Base-by-base conservation (phyloP, 2,888 invertebrate genomes). In the Octonoba sinensis region DNA sequence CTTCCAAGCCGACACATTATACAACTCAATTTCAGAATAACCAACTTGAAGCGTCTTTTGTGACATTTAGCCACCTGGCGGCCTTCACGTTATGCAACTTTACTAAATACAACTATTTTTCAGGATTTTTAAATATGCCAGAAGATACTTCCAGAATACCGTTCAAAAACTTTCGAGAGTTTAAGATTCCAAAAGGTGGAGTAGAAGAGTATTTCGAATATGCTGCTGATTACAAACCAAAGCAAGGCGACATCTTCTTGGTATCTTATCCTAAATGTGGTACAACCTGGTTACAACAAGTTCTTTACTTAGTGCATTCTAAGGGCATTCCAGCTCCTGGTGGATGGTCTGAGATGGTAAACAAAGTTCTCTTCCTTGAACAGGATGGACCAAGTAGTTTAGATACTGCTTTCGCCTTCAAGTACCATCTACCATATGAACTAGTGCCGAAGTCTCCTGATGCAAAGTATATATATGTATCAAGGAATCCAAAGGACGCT, bases 401-500 rank as follows among this genome's bases (percentile, higher is more conserved):
- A 6, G 2, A 44, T 11, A 44, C 20, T 11, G 15, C n/a, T 15
- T 11, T 66, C 1, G 71, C 82, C 20, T 56, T 85, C 46, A 84
- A 85, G 77, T 87, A 86, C 6, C 88, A 88, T 74, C 85, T 88
- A 0, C 87, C 87, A 0, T 83, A 81, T 36, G n/a, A 67, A 8
- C 57, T 84, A 47, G 59, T 84, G 69, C 83, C 85, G 1, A 60
- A 70, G 8, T 62, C 69, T 15, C 24, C 62, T 13, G 13, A 77
- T 24, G 70, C 84, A 8, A 76, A 74, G 47, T 85, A 84, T 22
- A 87, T 90, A 47, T 90, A 89, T 84, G 87, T 90, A 24, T 87
- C 88, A 12, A 87, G 90, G 60, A 89, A 90, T 83, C 89, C 90
- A 0, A 89, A 89, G 84, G 90, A 90, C 85, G 87, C 87, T 12